Conservation (phyloP, 2,113 vertebrate species). For the Meles meles region DNA sequence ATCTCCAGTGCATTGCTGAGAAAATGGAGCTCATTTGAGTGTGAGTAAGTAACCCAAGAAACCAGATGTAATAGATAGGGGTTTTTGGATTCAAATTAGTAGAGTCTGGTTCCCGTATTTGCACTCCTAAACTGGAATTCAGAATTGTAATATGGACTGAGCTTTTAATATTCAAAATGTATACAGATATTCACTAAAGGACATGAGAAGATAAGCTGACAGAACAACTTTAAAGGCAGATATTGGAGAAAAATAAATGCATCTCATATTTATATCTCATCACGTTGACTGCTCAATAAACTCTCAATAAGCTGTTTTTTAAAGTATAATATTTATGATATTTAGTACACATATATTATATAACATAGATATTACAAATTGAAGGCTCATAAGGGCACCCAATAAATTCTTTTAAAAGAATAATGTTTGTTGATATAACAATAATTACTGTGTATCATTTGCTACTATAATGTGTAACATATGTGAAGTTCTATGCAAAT, state of each 20-base stretch:
- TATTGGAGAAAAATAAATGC: background rate
- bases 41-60: background rate
- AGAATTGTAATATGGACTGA: background rate
- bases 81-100: background rate
- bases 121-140: background rate
- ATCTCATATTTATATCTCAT: background rate
- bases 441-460: background rate
- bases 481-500: background rate
- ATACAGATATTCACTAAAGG: background rate
- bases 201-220: background rate
- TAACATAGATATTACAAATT: background rate
- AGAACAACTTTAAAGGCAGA: background rate
- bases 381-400: background rate
- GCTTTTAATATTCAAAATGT: background rate
- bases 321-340: background rate
- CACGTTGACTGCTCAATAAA: background rate
- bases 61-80: background rate
- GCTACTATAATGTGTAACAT: background rate
- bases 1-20: background rate
- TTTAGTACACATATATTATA: background rate
- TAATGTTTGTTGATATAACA: background rate
- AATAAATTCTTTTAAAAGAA: slow-evolving; percentile 25
- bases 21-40: background rate
- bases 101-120: background rate
- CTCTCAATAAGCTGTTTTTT: background rate